A percentile compares a stretch with the other conserved stretches of the same genome.
Conservation (phyloP, 2,113 vertebrate species). For the Microcebus griseorufus region DNA sequence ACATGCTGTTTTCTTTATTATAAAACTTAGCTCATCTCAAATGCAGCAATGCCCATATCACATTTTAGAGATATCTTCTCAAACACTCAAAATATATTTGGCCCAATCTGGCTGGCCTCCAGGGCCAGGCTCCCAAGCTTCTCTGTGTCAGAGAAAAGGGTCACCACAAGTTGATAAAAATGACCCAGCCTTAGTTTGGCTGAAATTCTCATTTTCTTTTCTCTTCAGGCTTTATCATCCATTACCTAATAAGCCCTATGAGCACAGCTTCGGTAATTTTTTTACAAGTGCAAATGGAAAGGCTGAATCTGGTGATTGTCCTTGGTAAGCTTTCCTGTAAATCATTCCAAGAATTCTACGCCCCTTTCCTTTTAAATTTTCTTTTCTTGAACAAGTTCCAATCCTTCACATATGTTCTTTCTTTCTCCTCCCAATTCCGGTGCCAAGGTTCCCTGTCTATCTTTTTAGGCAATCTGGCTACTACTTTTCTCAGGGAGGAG, state of each 20-base stretch:
- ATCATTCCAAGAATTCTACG: conserved; percentile 70
- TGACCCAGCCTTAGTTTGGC: conserved; percentile 1
- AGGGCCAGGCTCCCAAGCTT: neutral
- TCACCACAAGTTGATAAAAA: conserved; percentile 50
- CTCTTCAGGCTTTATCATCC: conserved; percentile 33
- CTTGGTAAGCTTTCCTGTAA: conserved; percentile 63
- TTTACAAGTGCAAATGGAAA: conserved; percentile 56
- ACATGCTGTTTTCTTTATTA: conserved; percentile 14
- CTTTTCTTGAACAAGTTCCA: conserved; percentile 72
- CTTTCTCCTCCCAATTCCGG: conserved; percentile 48
- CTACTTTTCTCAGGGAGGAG: conserved; percentile 52
- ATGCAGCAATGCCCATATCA: conserved; percentile 20
- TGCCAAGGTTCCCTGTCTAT: conserved; percentile 65
- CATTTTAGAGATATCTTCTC: conserved; percentile 47
- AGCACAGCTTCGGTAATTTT: conserved; percentile 25
- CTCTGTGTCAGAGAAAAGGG: conserved; percentile 26
- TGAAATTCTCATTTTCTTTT: conserved; percentile 57
- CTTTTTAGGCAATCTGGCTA: conserved; percentile 71
- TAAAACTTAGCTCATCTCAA: conserved; percentile 44
- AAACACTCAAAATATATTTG: conserved; percentile 52
- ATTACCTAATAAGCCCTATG: conserved; percentile 33
- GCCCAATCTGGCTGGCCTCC: neutral
- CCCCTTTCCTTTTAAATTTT: conserved; percentile 75
- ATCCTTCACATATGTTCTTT: conserved; percentile 73
- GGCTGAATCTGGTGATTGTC: conserved; percentile 56